Evolutionary conservation across 2,888 invertebrate genomes (phyloP).

Genomic region (Clunio marinus): DNA sequence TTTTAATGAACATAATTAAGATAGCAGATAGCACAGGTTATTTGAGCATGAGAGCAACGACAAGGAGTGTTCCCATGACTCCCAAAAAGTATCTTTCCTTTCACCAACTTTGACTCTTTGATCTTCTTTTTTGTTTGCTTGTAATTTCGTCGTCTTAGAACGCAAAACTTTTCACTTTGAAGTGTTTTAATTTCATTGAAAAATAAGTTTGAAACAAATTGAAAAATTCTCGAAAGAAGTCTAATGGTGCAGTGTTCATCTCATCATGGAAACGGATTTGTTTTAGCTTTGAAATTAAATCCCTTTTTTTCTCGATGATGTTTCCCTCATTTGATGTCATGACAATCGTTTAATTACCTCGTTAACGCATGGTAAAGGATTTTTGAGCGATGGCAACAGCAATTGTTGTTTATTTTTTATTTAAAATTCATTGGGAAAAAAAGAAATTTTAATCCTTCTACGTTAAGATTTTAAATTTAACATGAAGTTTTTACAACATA

Average conservation of each 20-base stretch:
- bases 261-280: background rate
- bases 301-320: background rate
- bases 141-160: too few species aligned
- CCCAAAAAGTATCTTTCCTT: background rate
- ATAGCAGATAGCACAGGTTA: background rate
- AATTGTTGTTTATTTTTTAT: background rate
- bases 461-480: too few species aligned
- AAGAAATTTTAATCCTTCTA: background rate
- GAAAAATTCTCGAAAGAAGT: too few species aligned
- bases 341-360: conserved; percentile 1
- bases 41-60: background rate
- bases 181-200: too few species aligned
- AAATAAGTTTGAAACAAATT: too few species aligned
- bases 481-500: too few species aligned
- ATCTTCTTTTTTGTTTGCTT: too few species aligned
- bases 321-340: background rate
- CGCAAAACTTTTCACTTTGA: too few species aligned
- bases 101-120: background rate
- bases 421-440: background rate
- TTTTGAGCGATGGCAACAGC: background rate
- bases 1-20: background rate
- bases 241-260: too few species aligned
- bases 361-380: background rate
- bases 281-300: background rate
- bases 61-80: background rate